A percentile compares a stretch with the other conserved stretches of the same genome.
phyloP scores from a whole-genome alignment of 2,888 invertebrate genomes.

The Acrocera orbiculus region DNA sequence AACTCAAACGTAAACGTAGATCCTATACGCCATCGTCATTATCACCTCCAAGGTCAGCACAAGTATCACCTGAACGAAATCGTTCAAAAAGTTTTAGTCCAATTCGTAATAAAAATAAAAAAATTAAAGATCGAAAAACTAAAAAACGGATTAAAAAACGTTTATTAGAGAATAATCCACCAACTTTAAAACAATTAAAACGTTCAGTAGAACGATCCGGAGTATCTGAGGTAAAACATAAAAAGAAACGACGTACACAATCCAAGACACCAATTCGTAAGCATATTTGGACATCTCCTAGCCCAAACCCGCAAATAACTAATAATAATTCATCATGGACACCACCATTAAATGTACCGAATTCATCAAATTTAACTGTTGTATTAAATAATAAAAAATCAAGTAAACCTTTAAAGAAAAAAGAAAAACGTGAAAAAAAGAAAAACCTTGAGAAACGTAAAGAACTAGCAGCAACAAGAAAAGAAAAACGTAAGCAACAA shows the following conservation, averaged over 20 bases:
- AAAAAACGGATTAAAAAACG: conserved; percentile 3
- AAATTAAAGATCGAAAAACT: conserved; percentile 11
- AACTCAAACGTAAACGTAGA: too few species aligned
- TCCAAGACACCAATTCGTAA: conserved; percentile 14
- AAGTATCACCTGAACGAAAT: conserved; percentile 1
- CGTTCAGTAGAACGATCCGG: background rate
- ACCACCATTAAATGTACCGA: conserved; percentile 35
- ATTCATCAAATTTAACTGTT: conserved; percentile 38
- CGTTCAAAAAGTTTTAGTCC: conserved; percentile 4
- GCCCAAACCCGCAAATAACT: conserved; percentile 11
- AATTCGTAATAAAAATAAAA: conserved; percentile 5
- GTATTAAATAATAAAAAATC: conserved; percentile 40
- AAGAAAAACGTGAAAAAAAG: conserved; percentile 26
- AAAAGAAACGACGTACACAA: conserved; percentile 13
- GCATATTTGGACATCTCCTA: background rate
- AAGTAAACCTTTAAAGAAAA: conserved; percentile 24
- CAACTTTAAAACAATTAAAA: background rate
- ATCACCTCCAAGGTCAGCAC: background rate
- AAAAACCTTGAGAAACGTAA: conserved; percentile 33
- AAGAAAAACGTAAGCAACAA: conserved; percentile 26
- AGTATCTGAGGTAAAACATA: conserved; percentile 1
- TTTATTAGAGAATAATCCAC: background rate
- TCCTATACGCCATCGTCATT: conserved; percentile 21
- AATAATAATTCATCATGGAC: conserved; percentile 38
- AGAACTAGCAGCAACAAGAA: conserved; percentile 30